These are phyloP conservation scores for Leptinotarsa haldemani DNA, from an alignment of 2,888 invertebrate genomes.

Conservation along the genomic window DNA sequence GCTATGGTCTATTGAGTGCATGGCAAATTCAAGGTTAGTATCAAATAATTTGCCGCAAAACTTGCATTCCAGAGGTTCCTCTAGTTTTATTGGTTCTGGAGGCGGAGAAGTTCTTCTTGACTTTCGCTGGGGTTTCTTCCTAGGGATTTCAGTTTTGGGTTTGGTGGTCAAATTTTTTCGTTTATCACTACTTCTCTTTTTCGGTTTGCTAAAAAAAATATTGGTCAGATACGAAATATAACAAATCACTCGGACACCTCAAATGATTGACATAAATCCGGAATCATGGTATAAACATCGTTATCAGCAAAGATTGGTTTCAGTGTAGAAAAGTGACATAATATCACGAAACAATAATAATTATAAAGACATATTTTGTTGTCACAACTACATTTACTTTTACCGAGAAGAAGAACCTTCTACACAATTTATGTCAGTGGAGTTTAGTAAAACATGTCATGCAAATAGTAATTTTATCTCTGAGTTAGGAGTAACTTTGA, in stretches of 20 bases:
- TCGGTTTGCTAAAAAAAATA: slow-evolving; percentile 9
- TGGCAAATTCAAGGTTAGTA: slow-evolving; percentile 38
- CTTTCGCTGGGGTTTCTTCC: slow-evolving; percentile 10
- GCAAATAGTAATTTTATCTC: no score
- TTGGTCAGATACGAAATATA: neutral
- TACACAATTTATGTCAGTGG: no score
- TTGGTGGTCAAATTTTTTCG: slow-evolving; percentile 10
- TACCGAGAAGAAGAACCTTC: no score
- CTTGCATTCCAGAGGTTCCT: slow-evolving; percentile 31
- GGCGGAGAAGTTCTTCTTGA: slow-evolving; percentile 23
- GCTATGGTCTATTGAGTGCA: slow-evolving; percentile 38
- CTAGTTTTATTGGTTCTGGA: slow-evolving; percentile 33
- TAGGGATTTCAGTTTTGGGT: neutral
- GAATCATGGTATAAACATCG: no score
- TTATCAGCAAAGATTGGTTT: no score
- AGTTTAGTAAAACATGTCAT: no score
- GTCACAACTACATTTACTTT: no score
- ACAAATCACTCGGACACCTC: neutral
- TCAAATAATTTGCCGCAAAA: slow-evolving; percentile 24
- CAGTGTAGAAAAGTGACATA: no score
- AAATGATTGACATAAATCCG: neutral
- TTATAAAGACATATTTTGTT: no score
- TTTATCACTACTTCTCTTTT: neutral
- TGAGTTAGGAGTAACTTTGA: no score
- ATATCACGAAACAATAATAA: no score